phyloP scores from a whole-genome alignment of 2,113 vertebrate species.

The Marcusenius ussheri region DNA sequence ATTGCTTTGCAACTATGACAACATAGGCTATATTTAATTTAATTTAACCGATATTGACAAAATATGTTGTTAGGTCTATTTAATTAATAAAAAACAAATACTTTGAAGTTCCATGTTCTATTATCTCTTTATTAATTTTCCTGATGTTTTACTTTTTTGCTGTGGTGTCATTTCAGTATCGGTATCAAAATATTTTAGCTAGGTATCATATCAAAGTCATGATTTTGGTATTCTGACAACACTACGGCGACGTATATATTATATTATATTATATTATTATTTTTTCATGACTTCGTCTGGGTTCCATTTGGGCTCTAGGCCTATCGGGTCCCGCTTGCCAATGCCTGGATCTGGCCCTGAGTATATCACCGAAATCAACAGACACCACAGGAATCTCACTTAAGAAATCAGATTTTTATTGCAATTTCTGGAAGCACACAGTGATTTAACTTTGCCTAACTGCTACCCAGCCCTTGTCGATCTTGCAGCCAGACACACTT shows the following conservation, averaged over 20 bases:
- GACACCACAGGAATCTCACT: not conserved
- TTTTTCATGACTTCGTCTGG: not conserved
- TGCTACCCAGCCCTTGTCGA: slow-evolving; percentile 41
- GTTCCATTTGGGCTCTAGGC: not conserved
- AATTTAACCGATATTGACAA: not conserved
- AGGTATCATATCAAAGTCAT: not conserved
- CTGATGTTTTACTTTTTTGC: not conserved
- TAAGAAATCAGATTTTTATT: slow-evolving; percentile 9
- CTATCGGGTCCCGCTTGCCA: not conserved
- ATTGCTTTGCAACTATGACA: too few relatives aligned
- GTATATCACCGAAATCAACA: not conserved
- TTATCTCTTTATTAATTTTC: not conserved
- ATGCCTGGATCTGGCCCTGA: not conserved
- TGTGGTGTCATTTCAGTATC: not conserved
- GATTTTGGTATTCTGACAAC: not conserved
- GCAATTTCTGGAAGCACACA: not conserved
- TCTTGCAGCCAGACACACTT: slow-evolving; percentile 44
- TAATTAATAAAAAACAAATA: not conserved
- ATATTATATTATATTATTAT: not conserved
- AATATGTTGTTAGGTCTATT: not conserved
- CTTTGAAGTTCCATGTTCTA: not conserved
- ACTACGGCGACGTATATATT: too few relatives aligned
- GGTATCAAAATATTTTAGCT: not conserved
- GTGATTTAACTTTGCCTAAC: not conserved
- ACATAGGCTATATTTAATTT: not conserved